Conservation (phyloP, 2,888 invertebrate genomes). For the Hydrotaea cyrtoneurina region DNA sequence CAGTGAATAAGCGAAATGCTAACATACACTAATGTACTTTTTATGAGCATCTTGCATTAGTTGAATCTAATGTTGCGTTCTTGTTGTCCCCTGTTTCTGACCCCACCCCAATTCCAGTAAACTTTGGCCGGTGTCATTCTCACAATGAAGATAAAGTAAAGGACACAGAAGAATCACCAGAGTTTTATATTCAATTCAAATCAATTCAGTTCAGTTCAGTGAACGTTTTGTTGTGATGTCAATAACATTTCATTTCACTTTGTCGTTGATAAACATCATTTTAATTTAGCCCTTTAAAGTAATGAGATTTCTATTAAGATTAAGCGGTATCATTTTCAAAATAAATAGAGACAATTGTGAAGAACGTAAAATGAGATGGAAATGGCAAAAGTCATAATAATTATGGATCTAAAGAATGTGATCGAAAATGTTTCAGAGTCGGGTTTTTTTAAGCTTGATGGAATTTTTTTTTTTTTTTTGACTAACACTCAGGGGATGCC, state of each 20-base stretch:
- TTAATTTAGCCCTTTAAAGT: constrained; percentile 2
- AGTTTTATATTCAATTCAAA: neutral
- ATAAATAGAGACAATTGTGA: neutral
- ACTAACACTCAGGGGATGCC: too few species aligned
- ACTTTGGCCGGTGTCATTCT: too few species aligned
- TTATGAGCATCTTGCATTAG: neutral
- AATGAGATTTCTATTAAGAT: constrained; percentile 13
- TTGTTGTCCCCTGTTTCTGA: neutral
- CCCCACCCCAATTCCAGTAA: too few species aligned
- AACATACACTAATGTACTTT: neutral
- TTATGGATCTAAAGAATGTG: too few species aligned
- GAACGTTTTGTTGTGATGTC: constrained; percentile 39
- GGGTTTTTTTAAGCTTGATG: too few species aligned
- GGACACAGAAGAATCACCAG: constrained; percentile 40
- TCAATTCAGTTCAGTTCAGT: constrained; percentile 45
- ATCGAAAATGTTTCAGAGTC: too few species aligned
- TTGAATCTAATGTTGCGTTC: neutral
- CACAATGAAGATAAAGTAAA: neutral
- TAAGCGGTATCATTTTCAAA: neutral
- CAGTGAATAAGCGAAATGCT: neutral
- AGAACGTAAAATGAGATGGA: neutral
- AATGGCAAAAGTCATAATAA: neutral
- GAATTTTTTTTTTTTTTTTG: too few species aligned
- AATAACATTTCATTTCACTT: constrained; percentile 21
- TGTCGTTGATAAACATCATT: constrained; percentile 6